phyloP scores from a whole-genome alignment of 2,113 vertebrate species.

The Chaenocephalus aceratus region DNA sequence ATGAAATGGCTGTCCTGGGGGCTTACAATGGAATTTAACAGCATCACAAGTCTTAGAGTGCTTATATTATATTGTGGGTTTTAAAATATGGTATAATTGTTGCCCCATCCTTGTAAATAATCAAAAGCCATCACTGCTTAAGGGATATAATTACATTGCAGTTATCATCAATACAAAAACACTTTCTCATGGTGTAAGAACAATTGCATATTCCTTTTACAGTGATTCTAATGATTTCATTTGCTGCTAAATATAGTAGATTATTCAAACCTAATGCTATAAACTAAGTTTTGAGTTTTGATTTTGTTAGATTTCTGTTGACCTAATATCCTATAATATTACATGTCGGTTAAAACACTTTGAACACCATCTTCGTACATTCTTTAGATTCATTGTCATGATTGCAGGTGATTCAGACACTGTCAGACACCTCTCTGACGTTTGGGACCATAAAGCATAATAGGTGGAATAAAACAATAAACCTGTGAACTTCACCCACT shows the following conservation, averaged over 20 bases:
- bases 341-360: neutral
- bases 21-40: neutral
- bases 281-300: neutral
- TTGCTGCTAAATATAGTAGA: too few species aligned
- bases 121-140: neutral
- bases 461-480: conserved; percentile 58
- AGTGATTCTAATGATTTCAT: neutral
- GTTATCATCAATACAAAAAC: neutral
- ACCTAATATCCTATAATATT: neutral
- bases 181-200: neutral
- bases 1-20: neutral
- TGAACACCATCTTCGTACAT: neutral
- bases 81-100: neutral
- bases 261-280: neutral
- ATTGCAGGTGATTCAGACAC: conserved; percentile 47
- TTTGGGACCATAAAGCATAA: conserved; percentile 57
- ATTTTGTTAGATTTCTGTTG: neutral
- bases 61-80: neutral
- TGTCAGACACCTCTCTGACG: conserved; percentile 45
- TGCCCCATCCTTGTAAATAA: neutral
- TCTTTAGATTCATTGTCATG: conserved; percentile 21
- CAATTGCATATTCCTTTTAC: neutral
- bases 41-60: neutral
- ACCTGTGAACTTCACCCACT: conserved; percentile 49
- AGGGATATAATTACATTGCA: neutral